phyloP scores from a whole-genome alignment of 2,888 invertebrate genomes.

The Heliconius cydno region DNA sequence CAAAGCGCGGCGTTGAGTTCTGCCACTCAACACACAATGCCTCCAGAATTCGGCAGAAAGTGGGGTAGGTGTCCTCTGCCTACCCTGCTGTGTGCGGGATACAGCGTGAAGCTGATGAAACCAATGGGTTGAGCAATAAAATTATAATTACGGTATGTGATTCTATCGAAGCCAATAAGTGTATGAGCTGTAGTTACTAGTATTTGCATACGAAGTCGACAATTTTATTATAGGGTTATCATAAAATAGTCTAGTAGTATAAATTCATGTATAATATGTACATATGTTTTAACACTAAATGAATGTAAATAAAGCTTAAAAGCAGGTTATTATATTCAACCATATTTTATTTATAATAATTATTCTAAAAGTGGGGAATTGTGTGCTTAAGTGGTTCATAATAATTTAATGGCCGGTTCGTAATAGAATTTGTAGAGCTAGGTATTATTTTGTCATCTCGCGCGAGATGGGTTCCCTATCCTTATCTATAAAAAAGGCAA shows the following conservation, averaged over 20 bases:
- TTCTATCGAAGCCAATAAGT: conserved; percentile 18
- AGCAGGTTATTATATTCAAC: neutral
- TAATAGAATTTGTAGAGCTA: no score
- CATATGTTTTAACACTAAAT: conserved; percentile 12
- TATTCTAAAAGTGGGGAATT: neutral
- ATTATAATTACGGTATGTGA: conserved; percentile 14
- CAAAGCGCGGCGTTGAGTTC: no score
- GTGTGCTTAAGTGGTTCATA: neutral
- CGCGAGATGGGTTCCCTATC: no score
- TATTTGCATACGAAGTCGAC: conserved; percentile 16
- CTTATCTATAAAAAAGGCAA: no score
- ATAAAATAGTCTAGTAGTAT: conserved; percentile 12
- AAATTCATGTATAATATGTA: conserved; percentile 9
- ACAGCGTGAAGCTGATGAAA: neutral
- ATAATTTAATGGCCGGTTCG: neutral
- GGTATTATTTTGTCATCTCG: no score
- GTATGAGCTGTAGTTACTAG: neutral
- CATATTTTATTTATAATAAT: conserved; percentile 2
- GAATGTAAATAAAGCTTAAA: conserved; percentile 7
- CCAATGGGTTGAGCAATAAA: conserved; percentile 10
- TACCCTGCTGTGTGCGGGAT: no score
- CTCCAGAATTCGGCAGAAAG: no score
- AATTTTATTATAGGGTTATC: conserved; percentile 17
- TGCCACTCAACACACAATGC: no score
- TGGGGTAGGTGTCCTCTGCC: no score